A percentile compares a stretch with the other conserved stretches of the same genome.
phyloP scores from a whole-genome alignment of 2,113 vertebrate species.

The Tonatia bakeri region DNA sequence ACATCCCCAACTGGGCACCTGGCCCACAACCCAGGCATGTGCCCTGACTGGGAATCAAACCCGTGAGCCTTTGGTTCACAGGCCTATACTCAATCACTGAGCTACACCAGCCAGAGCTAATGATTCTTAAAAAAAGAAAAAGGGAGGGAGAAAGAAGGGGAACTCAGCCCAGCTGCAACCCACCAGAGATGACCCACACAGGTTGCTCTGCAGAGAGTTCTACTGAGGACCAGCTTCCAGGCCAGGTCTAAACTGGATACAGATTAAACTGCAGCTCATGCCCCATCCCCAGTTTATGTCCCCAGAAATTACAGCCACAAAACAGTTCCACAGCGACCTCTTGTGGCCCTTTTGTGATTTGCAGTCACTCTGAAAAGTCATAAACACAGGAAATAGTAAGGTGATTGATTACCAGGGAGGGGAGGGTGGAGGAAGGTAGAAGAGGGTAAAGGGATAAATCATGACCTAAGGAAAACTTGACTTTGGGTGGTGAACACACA shows the following conservation, averaged over 20 bases:
- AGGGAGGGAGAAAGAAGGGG: neutral
- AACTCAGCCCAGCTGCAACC: neutral
- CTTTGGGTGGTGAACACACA: neutral
- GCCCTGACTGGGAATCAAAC: too few species aligned
- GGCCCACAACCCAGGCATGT: too few species aligned
- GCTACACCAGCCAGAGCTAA: too few species aligned
- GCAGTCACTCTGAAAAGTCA: neutral
- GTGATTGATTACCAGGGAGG: neutral
- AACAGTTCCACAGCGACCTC: conserved; percentile 9
- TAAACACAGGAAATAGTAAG: too few species aligned
- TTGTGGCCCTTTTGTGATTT: conserved; percentile 2
- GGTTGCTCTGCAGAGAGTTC: neutral
- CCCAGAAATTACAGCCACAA: neutral
- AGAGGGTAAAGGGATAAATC: neutral
- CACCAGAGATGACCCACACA: neutral
- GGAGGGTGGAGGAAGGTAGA: neutral
- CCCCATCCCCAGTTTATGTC: fast-evolving
- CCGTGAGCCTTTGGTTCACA: too few species aligned
- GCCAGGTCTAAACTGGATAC: neutral
- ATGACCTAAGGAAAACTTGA: neutral
- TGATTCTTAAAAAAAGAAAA: neutral
- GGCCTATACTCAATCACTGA: too few species aligned
- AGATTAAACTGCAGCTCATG: neutral
- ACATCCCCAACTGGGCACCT: too few species aligned
- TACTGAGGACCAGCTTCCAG: neutral